Base-by-base conservation (phyloP, 1,140 invertebrate genomes). In the Drosophila ogumai region DNA sequence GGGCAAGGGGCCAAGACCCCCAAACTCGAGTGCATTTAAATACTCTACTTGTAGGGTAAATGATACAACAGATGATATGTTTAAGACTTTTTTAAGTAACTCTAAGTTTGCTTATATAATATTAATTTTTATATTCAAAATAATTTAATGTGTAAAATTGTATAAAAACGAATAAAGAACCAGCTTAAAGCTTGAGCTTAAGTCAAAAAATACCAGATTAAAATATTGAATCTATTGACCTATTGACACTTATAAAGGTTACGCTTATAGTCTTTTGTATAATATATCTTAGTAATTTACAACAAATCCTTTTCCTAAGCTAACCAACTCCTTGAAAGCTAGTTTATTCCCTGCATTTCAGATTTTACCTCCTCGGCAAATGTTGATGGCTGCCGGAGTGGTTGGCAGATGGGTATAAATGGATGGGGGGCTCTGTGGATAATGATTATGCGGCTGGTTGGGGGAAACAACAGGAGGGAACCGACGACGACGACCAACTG, bases 371-470 rank as follows among this genome's bases (percentile, higher is more conserved):
- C 60, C 57, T 52, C n/a, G 44, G 32, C 32, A 65, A 75, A 66
- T 55, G 32, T 74, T 56, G 50, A 73, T 38, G 58, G 55, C 69
- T 64, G 31, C n/a, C 50, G n/a, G 44, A 75, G 72, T 32, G 43
- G 58, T 49, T 63, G 38, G 49, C 38, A 49, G 50, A 75, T 58
- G 54, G 40, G 44, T 22, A 75, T 64, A 50, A 57, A 36, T 36
- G 5, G 3, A 28, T 15, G 41, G 32, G 41, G 36, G 32, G 71
- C 8, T 34, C 13, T 49, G 66, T 32, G 57, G 63, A 77, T 77
- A 80, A 87, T 88, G 72, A 80, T 88, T 77, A 82, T 25, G 40
- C 15, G 25, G 12, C 9, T 25, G 47, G 17, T 12, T 28, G 25
- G 41, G 32, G 56, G 34, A 1, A 43, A 32, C 25, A 28, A 13